Conservation (phyloP, 2,888 invertebrate species). For the Ormia ochracea region DNA sequence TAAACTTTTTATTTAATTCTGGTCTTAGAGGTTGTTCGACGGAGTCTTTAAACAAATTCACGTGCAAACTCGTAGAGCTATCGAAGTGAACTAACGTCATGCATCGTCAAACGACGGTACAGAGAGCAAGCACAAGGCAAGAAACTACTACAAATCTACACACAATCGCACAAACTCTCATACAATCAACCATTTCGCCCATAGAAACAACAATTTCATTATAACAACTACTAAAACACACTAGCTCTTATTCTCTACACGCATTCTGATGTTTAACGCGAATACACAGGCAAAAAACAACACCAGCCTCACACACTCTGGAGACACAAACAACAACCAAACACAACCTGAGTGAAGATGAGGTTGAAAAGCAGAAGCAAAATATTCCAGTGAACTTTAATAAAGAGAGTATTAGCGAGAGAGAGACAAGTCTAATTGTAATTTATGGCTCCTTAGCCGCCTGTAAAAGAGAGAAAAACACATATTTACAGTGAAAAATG, state of each 20-base stretch:
- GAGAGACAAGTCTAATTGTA: not conserved
- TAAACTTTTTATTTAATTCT: slow-evolving; percentile 33
- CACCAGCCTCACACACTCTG: not conserved
- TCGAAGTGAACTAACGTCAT: slow-evolving; percentile 78
- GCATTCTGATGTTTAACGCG: slow-evolving; percentile 8
- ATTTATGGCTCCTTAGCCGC: no score
- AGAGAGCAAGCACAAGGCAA: slow-evolving; percentile 69
- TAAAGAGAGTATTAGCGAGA: slow-evolving; percentile 22
- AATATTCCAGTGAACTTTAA: slow-evolving; percentile 24
- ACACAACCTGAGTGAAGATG: slow-evolving; percentile 9
- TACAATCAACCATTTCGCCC: not conserved
- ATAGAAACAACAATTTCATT: slow-evolving; percentile 20
- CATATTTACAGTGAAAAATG: not conserved
- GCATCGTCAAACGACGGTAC: slow-evolving; percentile 73
- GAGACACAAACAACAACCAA: not conserved
- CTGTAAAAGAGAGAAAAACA: not conserved
- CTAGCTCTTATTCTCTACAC: slow-evolving; percentile 28
- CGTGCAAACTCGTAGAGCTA: slow-evolving; percentile 78
- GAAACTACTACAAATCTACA: slow-evolving; percentile 52
- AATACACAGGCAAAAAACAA: not conserved
- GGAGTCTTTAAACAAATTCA: slow-evolving; percentile 71
- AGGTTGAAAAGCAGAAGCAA: not conserved
- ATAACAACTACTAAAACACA: slow-evolving; percentile 4
- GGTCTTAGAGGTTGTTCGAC: slow-evolving; percentile 58
- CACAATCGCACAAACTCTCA: not conserved